Conservation (phyloP, 2,797 vertebrate species). For the Taenioides sp. region DNA sequence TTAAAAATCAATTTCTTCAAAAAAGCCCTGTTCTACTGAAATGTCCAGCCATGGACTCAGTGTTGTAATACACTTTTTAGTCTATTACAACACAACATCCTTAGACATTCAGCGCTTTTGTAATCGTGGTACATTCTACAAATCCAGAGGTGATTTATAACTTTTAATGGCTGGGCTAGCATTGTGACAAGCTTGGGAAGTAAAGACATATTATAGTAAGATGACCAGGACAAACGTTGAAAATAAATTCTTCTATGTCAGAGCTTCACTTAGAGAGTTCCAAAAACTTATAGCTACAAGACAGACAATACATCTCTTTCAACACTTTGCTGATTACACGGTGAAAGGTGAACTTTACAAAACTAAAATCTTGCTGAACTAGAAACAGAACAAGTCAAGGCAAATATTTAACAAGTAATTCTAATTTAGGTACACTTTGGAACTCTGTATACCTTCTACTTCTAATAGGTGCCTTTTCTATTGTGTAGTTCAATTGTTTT, state of each 20-base stretch:
- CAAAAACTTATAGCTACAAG: not conserved
- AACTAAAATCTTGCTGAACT: not conserved
- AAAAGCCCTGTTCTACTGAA: not conserved
- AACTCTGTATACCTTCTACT: not conserved
- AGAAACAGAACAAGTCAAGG: not conserved
- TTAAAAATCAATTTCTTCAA: no score
- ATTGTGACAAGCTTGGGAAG: constrained; percentile 28
- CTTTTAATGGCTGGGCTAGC: not conserved
- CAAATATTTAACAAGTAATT: not conserved
- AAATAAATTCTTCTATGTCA: constrained; percentile 2
- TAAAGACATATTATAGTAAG: constrained; percentile 10
- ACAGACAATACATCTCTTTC: not conserved
- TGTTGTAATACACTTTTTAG: no score
- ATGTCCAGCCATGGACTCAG: not conserved
- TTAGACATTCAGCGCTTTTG: not conserved
- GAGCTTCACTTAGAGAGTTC: not conserved
- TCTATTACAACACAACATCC: no score
- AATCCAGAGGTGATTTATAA: constrained; percentile 27
- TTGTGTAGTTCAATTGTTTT: not conserved
- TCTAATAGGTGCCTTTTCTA: not conserved
- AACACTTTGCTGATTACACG: not conserved
- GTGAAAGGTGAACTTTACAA: not conserved
- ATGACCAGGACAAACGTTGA: constrained; percentile 19
- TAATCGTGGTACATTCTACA: not conserved
- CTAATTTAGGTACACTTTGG: not conserved